Percentiles rank a stretch among this genome's conserved stretches.
Evolutionary conservation across 1,140 invertebrate genomes (phyloP).

Genomic region (Cotesia chilonis): DNA sequence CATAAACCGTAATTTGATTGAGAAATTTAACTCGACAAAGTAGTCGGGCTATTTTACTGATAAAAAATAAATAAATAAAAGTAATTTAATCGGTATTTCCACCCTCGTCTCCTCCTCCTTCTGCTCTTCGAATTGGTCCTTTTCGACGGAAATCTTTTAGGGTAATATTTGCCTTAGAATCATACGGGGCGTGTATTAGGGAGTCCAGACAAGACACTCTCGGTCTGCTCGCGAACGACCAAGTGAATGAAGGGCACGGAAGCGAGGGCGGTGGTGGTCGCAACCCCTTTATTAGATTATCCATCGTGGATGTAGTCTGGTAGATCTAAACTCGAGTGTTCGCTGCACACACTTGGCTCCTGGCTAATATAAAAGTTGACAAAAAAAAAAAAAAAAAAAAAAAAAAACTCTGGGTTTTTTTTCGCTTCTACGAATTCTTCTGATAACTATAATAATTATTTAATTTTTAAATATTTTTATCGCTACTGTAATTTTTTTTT

Average conservation of each 20-base stretch:
- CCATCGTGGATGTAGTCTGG: constrained; percentile 51
- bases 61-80: constrained; percentile 34
- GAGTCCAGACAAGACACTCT: constrained; percentile 2
- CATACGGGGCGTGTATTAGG: constrained; percentile 41
- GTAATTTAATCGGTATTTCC: constrained; percentile 45
- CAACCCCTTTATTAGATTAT: constrained; percentile 65
- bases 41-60: constrained; percentile 1
- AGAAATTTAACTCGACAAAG: not conserved
- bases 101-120: constrained; percentile 22
- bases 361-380: constrained; percentile 18
- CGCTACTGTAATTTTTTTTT: not conserved
- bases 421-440: constrained; percentile 49
- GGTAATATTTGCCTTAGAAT: constrained; percentile 59
- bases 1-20: constrained; percentile 15
- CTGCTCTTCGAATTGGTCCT: not conserved
- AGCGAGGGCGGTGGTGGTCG: constrained; percentile 35
- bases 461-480: not conserved
- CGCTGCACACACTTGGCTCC: constrained; percentile 47
- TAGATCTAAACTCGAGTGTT: constrained; percentile 34
- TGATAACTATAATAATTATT: not conserved
- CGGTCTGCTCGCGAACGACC: constrained; percentile 30
- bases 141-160: constrained; percentile 48
- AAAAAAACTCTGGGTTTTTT: constrained; percentile 58
- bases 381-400: not conserved
- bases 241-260: constrained; percentile 29